Evolutionary conservation across 2,113 vertebrate species (phyloP), one percentile per base, ranked within the genome.

Genomic region (Pseudopipra pipra): DNA sequence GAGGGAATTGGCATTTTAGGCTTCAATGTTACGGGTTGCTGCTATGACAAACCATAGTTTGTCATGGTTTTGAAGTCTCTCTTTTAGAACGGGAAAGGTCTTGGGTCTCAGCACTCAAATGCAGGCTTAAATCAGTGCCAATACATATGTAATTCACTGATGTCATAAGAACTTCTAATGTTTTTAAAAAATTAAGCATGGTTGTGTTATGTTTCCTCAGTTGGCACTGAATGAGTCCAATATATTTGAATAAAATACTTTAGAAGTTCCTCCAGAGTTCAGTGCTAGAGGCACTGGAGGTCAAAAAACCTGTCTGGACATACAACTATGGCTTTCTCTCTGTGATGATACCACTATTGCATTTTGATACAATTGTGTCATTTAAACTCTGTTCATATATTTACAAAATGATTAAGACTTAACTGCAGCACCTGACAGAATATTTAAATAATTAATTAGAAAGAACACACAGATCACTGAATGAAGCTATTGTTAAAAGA

Each of bases 391-490:
- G 14, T 56, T 93, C n/a, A 72, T 63, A 25, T 28, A 28, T 61
- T 81, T 72, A 51, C 22, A 75, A 78, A 82, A 79, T 83, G 5
- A 68, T 85, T 92, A 52, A 71, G 47, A 78, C 58, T 89, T 90
- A 89, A 78, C 66, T 82, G 89, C 63, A 84, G 46, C 84, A 86
- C 47, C 35, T 81, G 74, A 86, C 54, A 94, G 79, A 74, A 59
- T 61, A 90, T 84, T 93, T 91, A 75, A 96, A 88, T 95, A 96
- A 90, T 88, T 88, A 68, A 86, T 80, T 95, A 66, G 72, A 54
- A 86, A 61, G 37, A 56, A 37, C 5, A 24, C 12, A 37, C 43
- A 65, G 27, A 56, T 87, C 44, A 44, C 41, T 72, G 87, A 74
- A 75, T 85, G 37, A 75, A 81, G 56, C 35, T 77, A 73, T 65